Evolutionary conservation across 2,797 vertebrate genomes (phyloP).

Genomic region (Anniella stebbinsi): DNA sequence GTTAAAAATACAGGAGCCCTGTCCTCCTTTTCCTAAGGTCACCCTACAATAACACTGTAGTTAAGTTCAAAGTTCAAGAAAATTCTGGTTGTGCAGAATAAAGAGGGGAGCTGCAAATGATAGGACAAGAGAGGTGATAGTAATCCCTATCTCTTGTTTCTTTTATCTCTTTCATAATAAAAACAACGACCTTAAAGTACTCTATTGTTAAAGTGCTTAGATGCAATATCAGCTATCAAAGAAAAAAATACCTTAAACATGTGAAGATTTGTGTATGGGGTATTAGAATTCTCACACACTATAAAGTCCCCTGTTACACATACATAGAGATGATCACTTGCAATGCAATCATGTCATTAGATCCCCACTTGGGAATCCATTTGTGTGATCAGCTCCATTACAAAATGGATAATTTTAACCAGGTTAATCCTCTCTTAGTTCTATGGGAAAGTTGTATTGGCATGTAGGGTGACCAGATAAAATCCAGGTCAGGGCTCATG

Average conservation of each 20-base stretch:
- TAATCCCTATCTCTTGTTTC: neutral
- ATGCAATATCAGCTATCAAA: neutral
- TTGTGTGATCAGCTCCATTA: neutral
- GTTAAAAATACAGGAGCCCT: no score
- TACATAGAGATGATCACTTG: neutral
- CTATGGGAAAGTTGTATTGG: neutral
- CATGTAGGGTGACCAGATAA: no score
- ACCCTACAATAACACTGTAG: neutral
- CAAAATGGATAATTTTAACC: neutral
- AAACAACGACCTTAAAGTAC: neutral
- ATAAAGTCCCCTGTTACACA: neutral
- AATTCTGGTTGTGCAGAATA: neutral
- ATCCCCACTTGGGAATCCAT: neutral
- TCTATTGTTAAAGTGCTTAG: neutral
- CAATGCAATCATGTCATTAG: neutral
- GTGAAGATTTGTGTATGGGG: neutral
- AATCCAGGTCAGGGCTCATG: no score
- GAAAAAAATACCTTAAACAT: neutral
- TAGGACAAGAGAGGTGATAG: neutral
- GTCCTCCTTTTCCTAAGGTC: no score
- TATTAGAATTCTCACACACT: neutral
- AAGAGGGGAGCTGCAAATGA: neutral
- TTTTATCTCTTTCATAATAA: neutral
- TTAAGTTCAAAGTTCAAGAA: neutral
- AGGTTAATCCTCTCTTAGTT: neutral